Conservation (phyloP, 1,140 invertebrate genomes). For the Cotesia vestalis region DNA sequence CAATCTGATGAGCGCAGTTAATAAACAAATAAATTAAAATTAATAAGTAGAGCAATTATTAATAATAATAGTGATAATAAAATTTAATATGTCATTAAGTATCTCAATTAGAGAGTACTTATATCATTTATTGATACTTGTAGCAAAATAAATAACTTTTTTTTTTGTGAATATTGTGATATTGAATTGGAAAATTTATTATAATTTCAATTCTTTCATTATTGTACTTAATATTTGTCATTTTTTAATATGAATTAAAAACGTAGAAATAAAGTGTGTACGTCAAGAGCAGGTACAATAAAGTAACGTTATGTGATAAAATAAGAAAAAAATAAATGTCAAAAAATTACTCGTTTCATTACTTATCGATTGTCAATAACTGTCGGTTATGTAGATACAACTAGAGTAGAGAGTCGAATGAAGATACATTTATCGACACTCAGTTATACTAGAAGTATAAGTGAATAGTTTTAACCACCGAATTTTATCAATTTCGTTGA, state of each 20-base stretch:
- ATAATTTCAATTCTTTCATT: slow-evolving; percentile 22
- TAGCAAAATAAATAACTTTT: background rate
- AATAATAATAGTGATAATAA: slow-evolving; percentile 18
- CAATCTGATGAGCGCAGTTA: slow-evolving; percentile 36
- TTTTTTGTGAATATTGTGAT: too few relatives aligned
- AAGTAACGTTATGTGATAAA: slow-evolving; percentile 30
- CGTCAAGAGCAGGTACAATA: slow-evolving; percentile 27
- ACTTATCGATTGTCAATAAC: too few relatives aligned
- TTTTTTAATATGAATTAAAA: slow-evolving; percentile 4
- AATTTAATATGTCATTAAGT: slow-evolving; percentile 13
- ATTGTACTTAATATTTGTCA: slow-evolving; percentile 30
- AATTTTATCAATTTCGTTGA: too few relatives aligned
- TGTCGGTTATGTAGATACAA: too few relatives aligned
- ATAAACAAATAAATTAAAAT: background rate
- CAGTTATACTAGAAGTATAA: too few relatives aligned
- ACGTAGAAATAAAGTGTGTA: slow-evolving; percentile 21
- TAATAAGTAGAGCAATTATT: slow-evolving; percentile 34
- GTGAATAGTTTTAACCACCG: too few relatives aligned
- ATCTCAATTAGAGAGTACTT: slow-evolving; percentile 8
- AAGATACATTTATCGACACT: too few relatives aligned
- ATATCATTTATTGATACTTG: slow-evolving; percentile 15
- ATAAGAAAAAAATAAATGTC: slow-evolving; percentile 1
- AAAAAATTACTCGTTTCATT: too few relatives aligned
- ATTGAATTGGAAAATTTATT: too few relatives aligned
- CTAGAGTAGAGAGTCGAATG: too few relatives aligned